Evolutionary conservation across 2,888 invertebrate genomes (phyloP), one percentile per base, ranked within the genome.

Genomic region (Nemotelus pantherinus): DNA sequence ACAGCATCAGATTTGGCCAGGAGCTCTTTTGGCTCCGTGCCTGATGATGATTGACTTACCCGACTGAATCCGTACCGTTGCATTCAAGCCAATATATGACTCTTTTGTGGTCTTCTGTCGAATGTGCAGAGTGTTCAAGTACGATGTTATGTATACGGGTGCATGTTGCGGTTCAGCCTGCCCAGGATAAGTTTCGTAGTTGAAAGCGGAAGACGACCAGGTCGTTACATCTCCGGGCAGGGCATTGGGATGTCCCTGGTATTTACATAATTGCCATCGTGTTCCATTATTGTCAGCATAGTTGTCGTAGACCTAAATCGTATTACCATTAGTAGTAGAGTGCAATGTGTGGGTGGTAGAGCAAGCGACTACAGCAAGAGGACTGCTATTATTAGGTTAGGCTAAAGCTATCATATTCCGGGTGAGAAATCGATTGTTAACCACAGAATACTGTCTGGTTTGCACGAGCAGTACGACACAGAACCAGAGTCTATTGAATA

Each of bases 201-300:
- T 82, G 78, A 76, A 57, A 77, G 77, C 25, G 47, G 79, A 70
- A 41, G 74, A 60, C 68, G 60, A 74, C 76, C 75, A 71, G 43
- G 43, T 65, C 44, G 25, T 58, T 77, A 43, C 6, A 3, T 72
- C 72, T 3, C 53, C 53, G 4, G 64, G 10, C 7, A 5, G 5
- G 9, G 45, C 3, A 9, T 9, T 58, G 25, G 60, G 47, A 57
- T 5, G 45, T 45, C 63, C 82, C 55, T 84, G 82, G 79, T 85
- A 65, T 86, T 86, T 82, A 83, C 93, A 93, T 48, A 93, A 87
- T 48, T 89, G 89, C 93, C 93, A 93, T 75, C 89, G 88, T 0
- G 93, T 92, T 53, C 93, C 93, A 85, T 93, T 93, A 81, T 88
- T 88, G 82, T 93, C 93, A 0, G 92, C 91, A 86, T 93, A 93